A percentile compares a stretch with the other conserved stretches of the same genome.
These are phyloP conservation scores for Pogona vitticeps DNA, from an alignment of 2,113 vertebrate genomes.

Conservation along the genomic window DNA sequence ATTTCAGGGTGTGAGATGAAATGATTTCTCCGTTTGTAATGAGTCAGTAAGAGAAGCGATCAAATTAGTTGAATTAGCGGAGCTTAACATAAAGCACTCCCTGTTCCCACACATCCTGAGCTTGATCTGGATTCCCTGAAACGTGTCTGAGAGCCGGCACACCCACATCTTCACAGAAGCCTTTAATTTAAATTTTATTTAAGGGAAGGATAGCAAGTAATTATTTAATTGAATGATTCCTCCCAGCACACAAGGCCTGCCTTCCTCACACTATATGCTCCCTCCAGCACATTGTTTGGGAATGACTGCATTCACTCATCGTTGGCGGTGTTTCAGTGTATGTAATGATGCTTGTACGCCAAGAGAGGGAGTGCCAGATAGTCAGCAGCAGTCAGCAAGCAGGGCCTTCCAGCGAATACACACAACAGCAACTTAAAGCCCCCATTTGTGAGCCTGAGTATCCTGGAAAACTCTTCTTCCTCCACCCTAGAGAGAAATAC, in stretches of 20 bases:
- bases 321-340: neutral
- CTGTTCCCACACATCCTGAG: neutral
- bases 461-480: slow-evolving; percentile 43
- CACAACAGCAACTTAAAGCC: slow-evolving; percentile 55
- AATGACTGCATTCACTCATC: neutral
- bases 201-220: neutral
- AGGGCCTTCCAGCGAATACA: slow-evolving; percentile 55
- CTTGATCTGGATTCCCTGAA: neutral
- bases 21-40: neutral
- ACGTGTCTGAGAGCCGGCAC: neutral
- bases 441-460: slow-evolving; percentile 7
- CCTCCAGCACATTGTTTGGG: neutral
- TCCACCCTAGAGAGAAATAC: no score
- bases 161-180: neutral
- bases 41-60: neutral
- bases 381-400: slow-evolving; percentile 30
- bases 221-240: slow-evolving; percentile 9
- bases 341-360: slow-evolving; percentile 25
- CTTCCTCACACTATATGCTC: neutral
- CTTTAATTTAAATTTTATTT: neutral
- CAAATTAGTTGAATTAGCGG: neutral
- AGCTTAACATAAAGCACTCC: neutral
- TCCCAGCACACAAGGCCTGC: neutral
- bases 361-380: slow-evolving; percentile 56
- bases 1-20: neutral